Conservation (phyloP, 2,113 vertebrate species). For the Calidris pugnax region DNA sequence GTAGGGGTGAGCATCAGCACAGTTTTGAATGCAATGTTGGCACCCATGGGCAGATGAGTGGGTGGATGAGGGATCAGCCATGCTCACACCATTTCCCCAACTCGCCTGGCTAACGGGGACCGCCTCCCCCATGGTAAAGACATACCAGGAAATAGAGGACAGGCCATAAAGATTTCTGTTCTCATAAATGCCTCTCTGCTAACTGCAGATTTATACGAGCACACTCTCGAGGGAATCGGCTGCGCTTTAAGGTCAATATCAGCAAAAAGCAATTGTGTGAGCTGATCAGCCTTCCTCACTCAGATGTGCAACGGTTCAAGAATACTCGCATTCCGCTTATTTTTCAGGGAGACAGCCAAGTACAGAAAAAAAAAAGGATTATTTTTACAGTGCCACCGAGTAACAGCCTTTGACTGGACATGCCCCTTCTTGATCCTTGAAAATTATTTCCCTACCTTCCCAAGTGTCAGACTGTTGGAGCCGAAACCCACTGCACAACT, state of each 20-base stretch:
- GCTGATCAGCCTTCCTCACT: not conserved
- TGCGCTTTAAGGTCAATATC: not conserved
- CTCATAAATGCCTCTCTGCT: not conserved
- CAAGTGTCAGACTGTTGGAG: not conserved
- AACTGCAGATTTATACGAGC: not conserved
- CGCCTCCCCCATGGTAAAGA: not conserved
- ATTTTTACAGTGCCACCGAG: not conserved
- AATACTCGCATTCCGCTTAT: not conserved
- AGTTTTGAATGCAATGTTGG: rapidly evolving
- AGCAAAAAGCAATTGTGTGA: not conserved
- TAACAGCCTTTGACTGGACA: constrained; percentile 22
- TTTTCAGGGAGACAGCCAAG: not conserved
- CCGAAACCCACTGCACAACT: not conserved
- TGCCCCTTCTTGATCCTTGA: not conserved
- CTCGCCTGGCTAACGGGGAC: not conserved
- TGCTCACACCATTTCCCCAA: not conserved
- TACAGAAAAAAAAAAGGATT: not conserved
- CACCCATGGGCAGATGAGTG: rapidly evolving
- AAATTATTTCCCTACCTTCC: constrained; percentile 3
- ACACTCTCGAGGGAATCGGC: rapidly evolving
- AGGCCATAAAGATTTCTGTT: not conserved
- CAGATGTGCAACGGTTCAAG: not conserved
- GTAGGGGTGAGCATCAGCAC: not conserved
- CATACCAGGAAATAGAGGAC: not conserved
- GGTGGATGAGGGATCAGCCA: not conserved